phyloP scores from a whole-genome alignment of 2,113 vertebrate genomes.

The Orcinus orca region DNA sequence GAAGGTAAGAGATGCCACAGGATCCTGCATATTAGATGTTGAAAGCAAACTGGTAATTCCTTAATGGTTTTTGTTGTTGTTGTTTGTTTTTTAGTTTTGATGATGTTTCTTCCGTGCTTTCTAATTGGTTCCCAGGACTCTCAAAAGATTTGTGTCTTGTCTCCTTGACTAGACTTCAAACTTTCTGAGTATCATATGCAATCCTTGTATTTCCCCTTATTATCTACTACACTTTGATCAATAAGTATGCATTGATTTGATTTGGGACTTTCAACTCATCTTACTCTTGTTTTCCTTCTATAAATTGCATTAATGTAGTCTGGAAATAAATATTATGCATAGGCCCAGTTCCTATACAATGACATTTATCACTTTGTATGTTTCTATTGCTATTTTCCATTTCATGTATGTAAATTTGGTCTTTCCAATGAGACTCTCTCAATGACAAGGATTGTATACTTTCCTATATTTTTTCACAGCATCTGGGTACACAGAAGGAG shows the following conservation, averaged over 20 bases:
- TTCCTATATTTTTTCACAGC: constrained; percentile 9
- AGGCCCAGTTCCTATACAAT: background rate
- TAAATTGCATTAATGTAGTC: background rate
- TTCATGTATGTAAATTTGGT: background rate
- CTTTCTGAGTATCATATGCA: background rate
- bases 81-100: background rate
- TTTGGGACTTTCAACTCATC: background rate
- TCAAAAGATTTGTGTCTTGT: background rate
- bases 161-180: background rate
- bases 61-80: background rate
- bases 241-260: background rate
- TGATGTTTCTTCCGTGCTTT: background rate
- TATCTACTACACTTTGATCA: background rate
- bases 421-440: background rate
- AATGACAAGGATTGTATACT: background rate
- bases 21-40: background rate
- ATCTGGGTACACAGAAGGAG: background rate
- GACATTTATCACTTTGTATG: background rate
- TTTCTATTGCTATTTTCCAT: constrained; percentile 26
- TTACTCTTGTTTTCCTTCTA: background rate
- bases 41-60: background rate
- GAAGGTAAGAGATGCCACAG: background rate
- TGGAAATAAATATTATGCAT: background rate
- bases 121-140: background rate
- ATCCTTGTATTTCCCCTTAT: background rate